A percentile compares a stretch with the other conserved stretches of the same genome.
phyloP scores from a whole-genome alignment of 2,888 invertebrate genomes.

The Prosapia bicincta region DNA sequence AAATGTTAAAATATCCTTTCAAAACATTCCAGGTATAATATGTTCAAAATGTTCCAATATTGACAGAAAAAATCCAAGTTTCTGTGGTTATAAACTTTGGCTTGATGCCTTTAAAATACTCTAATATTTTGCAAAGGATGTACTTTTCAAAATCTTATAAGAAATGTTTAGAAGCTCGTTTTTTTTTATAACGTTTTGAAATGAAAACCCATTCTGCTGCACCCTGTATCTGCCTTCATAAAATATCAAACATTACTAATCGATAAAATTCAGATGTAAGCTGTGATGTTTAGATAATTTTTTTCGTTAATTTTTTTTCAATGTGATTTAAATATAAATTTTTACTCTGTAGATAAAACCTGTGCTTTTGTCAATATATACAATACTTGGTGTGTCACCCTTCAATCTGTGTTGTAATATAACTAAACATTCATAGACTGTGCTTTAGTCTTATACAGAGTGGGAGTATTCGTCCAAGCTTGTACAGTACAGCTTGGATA shows the following conservation, averaged over 20 bases:
- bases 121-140: too few relatives aligned
- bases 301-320: slow-evolving; percentile 11
- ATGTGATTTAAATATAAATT: slow-evolving; percentile 26
- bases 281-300: slow-evolving; percentile 24
- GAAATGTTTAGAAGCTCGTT: too few relatives aligned
- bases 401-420: slow-evolving; percentile 21
- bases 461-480: neutral
- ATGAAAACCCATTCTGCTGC: too few relatives aligned
- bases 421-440: slow-evolving; percentile 25
- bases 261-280: slow-evolving; percentile 25
- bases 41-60: too few relatives aligned
- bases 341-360: slow-evolving; percentile 27
- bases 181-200: too few relatives aligned
- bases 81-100: too few relatives aligned
- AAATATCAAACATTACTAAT: slow-evolving; percentile 18
- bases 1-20: too few relatives aligned
- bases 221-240: slow-evolving; percentile 23
- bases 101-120: too few relatives aligned
- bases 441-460: slow-evolving; percentile 17
- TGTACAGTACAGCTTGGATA: neutral
- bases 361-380: slow-evolving; percentile 24
- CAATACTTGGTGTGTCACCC: slow-evolving; percentile 21
- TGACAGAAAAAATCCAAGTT: too few relatives aligned
- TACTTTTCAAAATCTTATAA: too few relatives aligned
- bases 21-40: too few relatives aligned